These are phyloP conservation scores for Tyrannus savana DNA, from an alignment of 2,113 vertebrate genomes.

Conservation along the genomic window DNA sequence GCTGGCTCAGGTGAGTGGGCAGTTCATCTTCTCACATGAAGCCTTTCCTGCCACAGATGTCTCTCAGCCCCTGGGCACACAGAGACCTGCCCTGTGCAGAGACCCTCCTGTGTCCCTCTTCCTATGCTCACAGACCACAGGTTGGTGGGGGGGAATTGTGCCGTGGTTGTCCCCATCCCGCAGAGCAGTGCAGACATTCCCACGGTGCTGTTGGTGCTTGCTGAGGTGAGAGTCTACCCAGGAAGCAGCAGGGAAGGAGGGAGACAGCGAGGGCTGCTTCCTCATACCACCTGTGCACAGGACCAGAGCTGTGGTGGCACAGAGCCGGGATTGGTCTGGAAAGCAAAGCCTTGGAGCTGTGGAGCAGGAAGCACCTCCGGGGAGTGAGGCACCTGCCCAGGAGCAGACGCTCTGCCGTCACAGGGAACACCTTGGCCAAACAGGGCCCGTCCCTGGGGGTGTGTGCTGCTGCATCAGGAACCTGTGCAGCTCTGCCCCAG, in stretches of 20 bases:
- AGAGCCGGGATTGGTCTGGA: neutral
- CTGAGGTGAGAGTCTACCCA: rapidly evolving
- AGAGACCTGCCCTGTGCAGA: neutral
- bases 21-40: rapidly evolving
- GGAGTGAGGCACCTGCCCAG: neutral
- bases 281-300: rapidly evolving
- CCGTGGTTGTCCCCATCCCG: rapidly evolving
- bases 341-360: neutral
- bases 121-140: rapidly evolving
- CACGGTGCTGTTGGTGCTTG: rapidly evolving
- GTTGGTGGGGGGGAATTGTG: neutral
- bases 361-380: neutral
- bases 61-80: neutral
- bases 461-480: neutral
- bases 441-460: neutral
- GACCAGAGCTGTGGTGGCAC: rapidly evolving
- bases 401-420: neutral
- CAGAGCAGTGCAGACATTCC: rapidly evolving
- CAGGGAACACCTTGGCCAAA: conserved; percentile 56
- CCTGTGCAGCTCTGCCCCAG: neutral
- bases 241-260: neutral
- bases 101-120: rapidly evolving
- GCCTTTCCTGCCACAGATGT: rapidly evolving
- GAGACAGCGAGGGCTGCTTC: neutral
- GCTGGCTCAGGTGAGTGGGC: neutral